Evolutionary conservation across 1,140 invertebrate species (phyloP), one percentile per base, ranked within the genome.

Genomic region (Anastrepha ludens): DNA sequence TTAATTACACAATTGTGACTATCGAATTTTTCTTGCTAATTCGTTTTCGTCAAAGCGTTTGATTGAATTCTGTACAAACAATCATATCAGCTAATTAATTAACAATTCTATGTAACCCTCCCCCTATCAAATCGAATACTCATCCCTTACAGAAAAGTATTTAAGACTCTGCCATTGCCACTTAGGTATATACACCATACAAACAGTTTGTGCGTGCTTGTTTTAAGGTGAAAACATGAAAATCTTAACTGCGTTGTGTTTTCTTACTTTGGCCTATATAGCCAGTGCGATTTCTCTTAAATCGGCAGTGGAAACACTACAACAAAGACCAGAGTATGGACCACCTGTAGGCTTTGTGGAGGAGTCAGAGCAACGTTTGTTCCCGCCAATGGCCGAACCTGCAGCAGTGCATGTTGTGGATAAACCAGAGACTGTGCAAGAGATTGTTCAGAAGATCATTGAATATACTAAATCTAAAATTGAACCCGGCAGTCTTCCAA

Each of bases 181-280:
- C 29, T 29, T 29, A 29, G 29, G 29, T 1, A 29, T 29, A 29
- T 29, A 29, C 0, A 29, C 29, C 29, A 29, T 29, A 29, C 29
- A 29, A 29, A 74, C 47, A 74, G 70, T 81, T 81, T 55, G 74
- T 55, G 47, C 11, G 44, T 81, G 50, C n/a, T 74, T 74, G 67
- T 74, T 74, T 20, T 17, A 70, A 2, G 47, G 47, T 50, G 47
- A 7, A n/a, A 81, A 81, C 47, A 81, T 81, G 74, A 81, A 55
- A 7, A 20, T 81, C 74, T 17, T n/a, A 29, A 55, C 74, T 81
- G 9, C 11, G 17, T 17, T 81, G 17, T 50, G n/a, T 9, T 55
- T 81, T 20, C 6, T 81, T 29, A 9, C 41, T 55, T 55, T 81
- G 47, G 74, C n/a, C 17, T 55, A 47, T 20, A 47, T 81, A 7